Conservation (phyloP, 2,797 vertebrate genomes). For the Sus cebifrons region DNA sequence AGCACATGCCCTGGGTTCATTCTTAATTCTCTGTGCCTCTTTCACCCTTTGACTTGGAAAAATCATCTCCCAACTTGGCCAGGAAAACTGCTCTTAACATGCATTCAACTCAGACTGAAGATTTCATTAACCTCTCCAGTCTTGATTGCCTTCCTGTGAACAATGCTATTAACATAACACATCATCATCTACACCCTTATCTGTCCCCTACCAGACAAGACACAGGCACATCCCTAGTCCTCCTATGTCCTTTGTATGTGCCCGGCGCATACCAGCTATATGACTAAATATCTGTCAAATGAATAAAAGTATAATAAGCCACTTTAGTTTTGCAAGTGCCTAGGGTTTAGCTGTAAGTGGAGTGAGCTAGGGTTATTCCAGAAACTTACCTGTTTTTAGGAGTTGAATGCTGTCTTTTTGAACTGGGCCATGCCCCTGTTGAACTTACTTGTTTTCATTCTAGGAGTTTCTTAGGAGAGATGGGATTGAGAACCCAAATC, state of each 20-base stretch:
- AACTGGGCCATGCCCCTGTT: accelerated
- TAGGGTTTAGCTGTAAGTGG: not conserved
- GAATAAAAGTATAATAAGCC: not conserved
- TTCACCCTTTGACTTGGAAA: not conserved
- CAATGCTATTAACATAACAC: not conserved
- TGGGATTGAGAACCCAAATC: not conserved
- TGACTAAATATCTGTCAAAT: not conserved
- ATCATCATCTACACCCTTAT: not conserved
- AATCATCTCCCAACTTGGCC: not conserved
- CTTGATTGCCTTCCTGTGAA: not conserved
- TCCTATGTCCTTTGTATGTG: not conserved
- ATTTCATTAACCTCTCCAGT: not conserved
- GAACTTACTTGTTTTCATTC: not conserved
- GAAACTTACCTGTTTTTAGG: not conserved
- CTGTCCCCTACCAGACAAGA: not conserved
- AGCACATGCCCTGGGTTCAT: not conserved
- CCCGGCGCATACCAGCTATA: not conserved
- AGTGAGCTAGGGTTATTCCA: not conserved
- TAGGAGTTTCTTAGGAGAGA: not conserved
- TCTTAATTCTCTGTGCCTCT: not conserved
- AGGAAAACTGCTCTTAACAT: not conserved
- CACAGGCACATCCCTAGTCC: not conserved
- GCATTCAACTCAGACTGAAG: not conserved
- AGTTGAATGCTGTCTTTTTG: not conserved
- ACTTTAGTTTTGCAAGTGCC: not conserved